Evolutionary conservation across 2,888 invertebrate species (phyloP), one percentile per base, ranked within the genome.

Genomic region (Panopea generosa): DNA sequence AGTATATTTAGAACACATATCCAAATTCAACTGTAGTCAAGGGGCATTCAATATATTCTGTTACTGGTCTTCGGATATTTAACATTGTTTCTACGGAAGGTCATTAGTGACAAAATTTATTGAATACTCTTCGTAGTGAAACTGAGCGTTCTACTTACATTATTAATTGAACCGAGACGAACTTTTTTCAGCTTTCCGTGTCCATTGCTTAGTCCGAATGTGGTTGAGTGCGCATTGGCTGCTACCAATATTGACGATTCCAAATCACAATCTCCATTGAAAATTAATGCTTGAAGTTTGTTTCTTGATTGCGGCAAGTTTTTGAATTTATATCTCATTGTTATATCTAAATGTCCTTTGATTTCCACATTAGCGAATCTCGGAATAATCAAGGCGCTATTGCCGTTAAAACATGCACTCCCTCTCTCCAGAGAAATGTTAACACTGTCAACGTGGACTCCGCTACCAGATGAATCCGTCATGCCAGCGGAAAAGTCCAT

Each of bases 211-310:
- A 80, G 60, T 18, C 49, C 62, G 45, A 69, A 80, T 16, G 56
- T 27, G 0, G 67, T 56, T 24, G 50, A 22, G 4, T 45, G n/a
- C 16, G 53, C 52, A 20, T 55, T 63, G 18, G 66, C 53, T 3
- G 66, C 59, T 7, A 81, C 53, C 1, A 75, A 49, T 18, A 81
- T 62, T 6, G 77, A 70, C 2, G 74, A 56, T 0, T 71, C 56
- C 43, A 66, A 60, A 9, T 69, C 81, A 45, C 81, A 81, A 29
- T 81, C 81, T 0, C 81, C 81, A 33, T 81, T 81, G 53, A 62
- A 77, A 18, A 81, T 27, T 16, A 81, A 38, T 9, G 77, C 77
- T 45, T 74, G 74, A 1, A 62, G 52, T 16, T 24, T 29, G 53
- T 57, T 60, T 11, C 29, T 69, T 27, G n/a, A 27, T 29, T 2